phyloP scores from a whole-genome alignment of 2,797 vertebrate species.

The Florisuga fusca region DNA sequence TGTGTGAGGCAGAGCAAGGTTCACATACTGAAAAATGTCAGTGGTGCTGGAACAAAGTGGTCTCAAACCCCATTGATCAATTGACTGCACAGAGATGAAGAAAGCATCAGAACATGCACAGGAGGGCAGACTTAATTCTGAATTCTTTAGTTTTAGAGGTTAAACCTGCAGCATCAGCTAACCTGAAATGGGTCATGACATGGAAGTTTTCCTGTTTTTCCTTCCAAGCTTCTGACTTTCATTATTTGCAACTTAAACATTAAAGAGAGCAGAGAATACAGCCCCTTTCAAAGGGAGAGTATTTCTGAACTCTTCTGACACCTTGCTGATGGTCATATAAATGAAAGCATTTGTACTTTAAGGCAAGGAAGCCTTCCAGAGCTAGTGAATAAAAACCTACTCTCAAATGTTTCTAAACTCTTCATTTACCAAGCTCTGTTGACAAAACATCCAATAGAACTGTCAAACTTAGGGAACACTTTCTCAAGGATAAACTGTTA shows the following conservation, averaged over 20 bases:
- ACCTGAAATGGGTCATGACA: not conserved
- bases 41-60: not conserved
- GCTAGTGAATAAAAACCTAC: not conserved
- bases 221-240: not conserved
- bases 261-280: not conserved
- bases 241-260: not conserved
- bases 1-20: not conserved
- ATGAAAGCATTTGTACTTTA: constrained; percentile 26
- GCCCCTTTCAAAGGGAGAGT: not conserved
- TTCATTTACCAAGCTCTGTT: constrained; percentile 13
- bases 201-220: not conserved
- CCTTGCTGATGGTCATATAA: not conserved
- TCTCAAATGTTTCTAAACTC: constrained; percentile 27
- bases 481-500: not conserved
- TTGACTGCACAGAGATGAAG: not conserved
- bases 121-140: not conserved
- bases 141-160: not conserved
- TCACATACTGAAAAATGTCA: not conserved
- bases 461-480: not conserved
- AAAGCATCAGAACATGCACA: not conserved
- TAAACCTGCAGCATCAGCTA: not conserved
- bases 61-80: not conserved
- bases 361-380: constrained; percentile 2
- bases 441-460: constrained; percentile 19
- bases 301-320: constrained; percentile 24